phyloP scores from a whole-genome alignment of 2,797 vertebrate species.

The Chiroxiphia lanceolata region DNA sequence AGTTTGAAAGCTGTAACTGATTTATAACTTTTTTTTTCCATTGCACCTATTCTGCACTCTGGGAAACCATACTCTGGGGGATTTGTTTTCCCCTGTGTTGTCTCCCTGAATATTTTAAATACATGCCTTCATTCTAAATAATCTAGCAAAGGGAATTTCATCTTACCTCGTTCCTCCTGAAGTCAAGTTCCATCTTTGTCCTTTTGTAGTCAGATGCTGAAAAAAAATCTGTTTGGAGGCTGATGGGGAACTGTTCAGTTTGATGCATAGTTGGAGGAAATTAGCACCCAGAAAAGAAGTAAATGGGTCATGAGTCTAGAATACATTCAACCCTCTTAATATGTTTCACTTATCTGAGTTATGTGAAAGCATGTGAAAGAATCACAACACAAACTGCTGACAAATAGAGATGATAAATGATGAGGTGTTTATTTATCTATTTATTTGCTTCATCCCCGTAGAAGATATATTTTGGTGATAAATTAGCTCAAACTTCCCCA shows the following conservation, averaged over 20 bases:
- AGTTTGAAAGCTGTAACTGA: background rate
- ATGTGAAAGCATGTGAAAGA: background rate
- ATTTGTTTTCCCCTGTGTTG: background rate
- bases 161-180: background rate
- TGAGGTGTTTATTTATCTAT: slow-evolving; percentile 24
- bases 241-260: background rate
- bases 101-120: background rate
- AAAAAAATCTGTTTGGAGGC: background rate
- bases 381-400: background rate
- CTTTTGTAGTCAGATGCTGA: background rate
- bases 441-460: slow-evolving; percentile 1
- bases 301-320: background rate
- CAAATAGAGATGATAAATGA: slow-evolving; percentile 1
- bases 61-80: background rate
- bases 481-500: background rate
- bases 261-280: background rate
- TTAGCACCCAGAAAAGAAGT: background rate
- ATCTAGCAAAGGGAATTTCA: background rate
- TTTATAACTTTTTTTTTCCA: background rate
- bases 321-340: background rate
- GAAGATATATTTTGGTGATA: background rate
- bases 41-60: background rate
- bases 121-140: background rate
- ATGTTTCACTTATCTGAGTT: background rate
- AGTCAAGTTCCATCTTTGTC: background rate